Percentiles rank a stretch among this genome's conserved stretches.
These are phyloP conservation scores for Pardosa pseudoannulata DNA, from an alignment of 2,888 invertebrate genomes.

Conservation along the genomic window DNA sequence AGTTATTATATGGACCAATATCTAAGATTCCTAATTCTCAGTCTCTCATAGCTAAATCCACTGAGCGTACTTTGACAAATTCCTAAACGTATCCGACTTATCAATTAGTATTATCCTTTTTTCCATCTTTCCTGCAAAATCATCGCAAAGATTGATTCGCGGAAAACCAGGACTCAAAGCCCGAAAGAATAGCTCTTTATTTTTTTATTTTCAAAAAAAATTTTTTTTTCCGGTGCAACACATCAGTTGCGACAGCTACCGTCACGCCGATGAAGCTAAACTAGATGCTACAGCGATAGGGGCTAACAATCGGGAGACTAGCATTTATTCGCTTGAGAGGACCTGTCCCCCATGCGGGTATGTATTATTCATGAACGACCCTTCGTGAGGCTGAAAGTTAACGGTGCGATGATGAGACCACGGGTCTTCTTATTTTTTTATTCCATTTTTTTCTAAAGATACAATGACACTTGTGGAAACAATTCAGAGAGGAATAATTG, in stretches of 20 bases:
- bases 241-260: not conserved
- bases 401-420: constrained; percentile 9
- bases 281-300: not conserved
- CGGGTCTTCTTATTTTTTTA: too few species aligned
- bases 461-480: not conserved
- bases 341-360: constrained; percentile 25
- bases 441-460: not conserved
- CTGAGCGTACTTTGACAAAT: too few species aligned
- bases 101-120: too few species aligned
- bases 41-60: too few species aligned
- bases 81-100: too few species aligned
- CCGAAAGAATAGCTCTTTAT: too few species aligned
- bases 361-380: constrained; percentile 35
- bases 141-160: too few species aligned
- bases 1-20: too few species aligned
- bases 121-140: too few species aligned
- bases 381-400: constrained; percentile 2
- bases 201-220: too few species aligned
- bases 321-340: constrained; percentile 35
- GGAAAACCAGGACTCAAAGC: too few species aligned
- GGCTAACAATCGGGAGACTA: constrained; percentile 26
- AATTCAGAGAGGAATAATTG: not conserved
- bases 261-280: constrained; percentile 2
- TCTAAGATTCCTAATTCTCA: too few species aligned
- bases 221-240: not conserved